A percentile compares a stretch with the other conserved stretches of the same genome.
phyloP scores from a whole-genome alignment of 2,797 vertebrate species.

The Pseudochirops corinnae region DNA sequence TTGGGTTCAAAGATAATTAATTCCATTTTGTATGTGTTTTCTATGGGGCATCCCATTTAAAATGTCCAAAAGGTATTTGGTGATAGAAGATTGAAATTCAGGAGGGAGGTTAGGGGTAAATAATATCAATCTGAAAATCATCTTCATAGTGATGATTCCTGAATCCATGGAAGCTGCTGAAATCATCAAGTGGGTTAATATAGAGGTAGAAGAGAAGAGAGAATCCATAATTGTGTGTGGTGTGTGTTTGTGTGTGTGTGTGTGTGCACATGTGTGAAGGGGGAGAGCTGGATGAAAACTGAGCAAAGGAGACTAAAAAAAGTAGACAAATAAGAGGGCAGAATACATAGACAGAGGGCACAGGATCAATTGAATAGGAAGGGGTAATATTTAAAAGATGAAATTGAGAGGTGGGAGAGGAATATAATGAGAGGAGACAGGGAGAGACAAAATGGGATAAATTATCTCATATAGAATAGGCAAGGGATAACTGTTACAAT shows the following conservation, averaged over 20 bases:
- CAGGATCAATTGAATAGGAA: no score
- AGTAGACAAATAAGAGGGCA: neutral
- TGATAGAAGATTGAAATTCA: neutral
- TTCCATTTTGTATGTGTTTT: neutral
- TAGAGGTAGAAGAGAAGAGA: neutral
- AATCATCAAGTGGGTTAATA: neutral
- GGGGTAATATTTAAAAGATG: no score
- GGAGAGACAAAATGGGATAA: no score
- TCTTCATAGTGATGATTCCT: neutral
- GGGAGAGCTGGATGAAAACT: neutral
- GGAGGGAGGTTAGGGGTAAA: neutral
- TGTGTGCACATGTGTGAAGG: no score
- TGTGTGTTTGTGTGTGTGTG: neutral
- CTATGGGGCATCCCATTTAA: neutral
- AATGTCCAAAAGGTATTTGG: neutral
- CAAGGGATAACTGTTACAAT: no score
- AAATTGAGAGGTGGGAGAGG: no score
- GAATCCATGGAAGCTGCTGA: neutral
- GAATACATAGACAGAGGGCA: no score
- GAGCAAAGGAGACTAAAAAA: neutral
- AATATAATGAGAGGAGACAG: no score
- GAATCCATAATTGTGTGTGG: neutral
- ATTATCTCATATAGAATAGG: no score
- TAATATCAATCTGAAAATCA: neutral
- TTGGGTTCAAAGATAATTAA: neutral